These are phyloP conservation scores for Buceros bicornis DNA, from an alignment of 2,797 vertebrate genomes.

Conservation along the genomic window DNA sequence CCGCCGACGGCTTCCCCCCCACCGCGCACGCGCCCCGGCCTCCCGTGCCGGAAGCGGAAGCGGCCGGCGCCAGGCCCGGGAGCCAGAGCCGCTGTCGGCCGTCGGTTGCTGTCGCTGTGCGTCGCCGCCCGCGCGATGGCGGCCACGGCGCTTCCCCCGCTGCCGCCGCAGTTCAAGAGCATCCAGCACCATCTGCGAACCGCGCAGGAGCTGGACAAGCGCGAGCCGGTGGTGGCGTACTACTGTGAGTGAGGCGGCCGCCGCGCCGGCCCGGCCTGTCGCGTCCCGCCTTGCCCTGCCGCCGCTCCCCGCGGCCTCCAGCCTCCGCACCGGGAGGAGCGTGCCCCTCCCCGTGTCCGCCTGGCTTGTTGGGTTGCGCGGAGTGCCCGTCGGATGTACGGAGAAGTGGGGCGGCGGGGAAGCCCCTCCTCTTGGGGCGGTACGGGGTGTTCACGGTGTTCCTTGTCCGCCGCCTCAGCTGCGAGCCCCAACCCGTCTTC, in stretches of 20 bases:
- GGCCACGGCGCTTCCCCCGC: constrained; percentile 67
- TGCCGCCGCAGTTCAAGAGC: constrained; percentile 87
- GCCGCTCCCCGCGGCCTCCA: no score
- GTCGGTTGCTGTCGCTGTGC: background rate
- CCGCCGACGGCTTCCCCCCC: background rate
- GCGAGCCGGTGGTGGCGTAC: constrained; percentile 94
- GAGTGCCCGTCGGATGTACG: background rate
- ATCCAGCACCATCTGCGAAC: constrained; percentile 93
- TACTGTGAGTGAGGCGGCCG: constrained; percentile 89
- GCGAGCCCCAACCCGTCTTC: accelerated
- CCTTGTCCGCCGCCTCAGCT: background rate
- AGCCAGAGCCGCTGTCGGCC: background rate
- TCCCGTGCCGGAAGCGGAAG: constrained; percentile 70
- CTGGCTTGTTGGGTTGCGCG: background rate
- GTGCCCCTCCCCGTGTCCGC: background rate
- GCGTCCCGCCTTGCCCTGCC: background rate
- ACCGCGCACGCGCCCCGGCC: background rate
- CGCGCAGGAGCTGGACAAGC: constrained; percentile 93
- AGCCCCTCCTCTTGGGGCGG: background rate
- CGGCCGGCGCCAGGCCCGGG: background rate
- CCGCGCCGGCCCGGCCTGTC: no score
- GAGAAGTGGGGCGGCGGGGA: background rate
- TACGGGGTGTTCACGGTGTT: background rate
- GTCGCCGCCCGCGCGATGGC: constrained; percentile 78
- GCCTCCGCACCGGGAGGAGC: background rate